Conservation (phyloP, 2,888 invertebrate genomes). For the Machimus rusticus region DNA sequence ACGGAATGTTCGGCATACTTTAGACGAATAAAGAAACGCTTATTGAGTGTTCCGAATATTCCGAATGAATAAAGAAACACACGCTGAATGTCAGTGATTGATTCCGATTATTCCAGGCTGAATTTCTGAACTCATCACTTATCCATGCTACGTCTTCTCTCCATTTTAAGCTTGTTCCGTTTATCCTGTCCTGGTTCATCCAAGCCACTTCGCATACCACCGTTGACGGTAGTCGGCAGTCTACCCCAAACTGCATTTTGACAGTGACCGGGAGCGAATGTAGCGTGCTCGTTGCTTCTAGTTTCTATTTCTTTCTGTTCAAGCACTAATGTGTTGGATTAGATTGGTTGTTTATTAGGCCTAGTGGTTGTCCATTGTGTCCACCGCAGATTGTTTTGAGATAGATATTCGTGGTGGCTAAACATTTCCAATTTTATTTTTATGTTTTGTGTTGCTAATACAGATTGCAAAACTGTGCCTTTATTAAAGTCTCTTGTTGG, state of each 20-base stretch:
- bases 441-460: background rate
- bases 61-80: no score
- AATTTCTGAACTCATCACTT: no score
- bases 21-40: no score
- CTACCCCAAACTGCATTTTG: background rate
- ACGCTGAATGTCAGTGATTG: no score
- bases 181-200: background rate
- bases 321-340: background rate
- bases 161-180: background rate
- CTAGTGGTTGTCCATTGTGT: background rate
- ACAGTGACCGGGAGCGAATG: background rate
- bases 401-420: background rate
- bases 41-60: no score
- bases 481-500: background rate
- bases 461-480: background rate
- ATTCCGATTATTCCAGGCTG: no score
- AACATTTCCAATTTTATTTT: background rate
- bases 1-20: no score
- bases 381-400: background rate
- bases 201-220: background rate
- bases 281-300: background rate
- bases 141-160: background rate
- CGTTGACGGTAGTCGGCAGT: background rate
- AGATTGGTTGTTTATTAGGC: background rate
- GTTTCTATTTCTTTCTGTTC: background rate